These are phyloP conservation scores for Trachythela sp. DNA, from an alignment of 64 coral and sea anemone species.

Conservation along the genomic window DNA sequence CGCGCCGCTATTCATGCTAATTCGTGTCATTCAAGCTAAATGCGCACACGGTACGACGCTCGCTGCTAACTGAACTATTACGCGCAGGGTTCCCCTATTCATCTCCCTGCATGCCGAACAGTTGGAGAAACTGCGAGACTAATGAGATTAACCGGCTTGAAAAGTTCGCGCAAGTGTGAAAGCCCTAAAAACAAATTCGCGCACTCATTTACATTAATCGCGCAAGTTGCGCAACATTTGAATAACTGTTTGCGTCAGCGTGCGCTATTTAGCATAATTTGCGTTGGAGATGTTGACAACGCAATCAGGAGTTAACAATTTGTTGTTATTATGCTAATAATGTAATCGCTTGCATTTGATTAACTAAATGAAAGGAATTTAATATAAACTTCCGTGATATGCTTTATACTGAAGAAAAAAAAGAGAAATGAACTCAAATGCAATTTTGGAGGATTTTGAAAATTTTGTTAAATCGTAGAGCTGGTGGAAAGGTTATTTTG, in stretches of 20 bases:
- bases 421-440: not conserved
- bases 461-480: not conserved
- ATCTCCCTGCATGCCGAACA: not conserved
- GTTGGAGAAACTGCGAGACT: not conserved
- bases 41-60: not conserved
- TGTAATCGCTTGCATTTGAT: not conserved
- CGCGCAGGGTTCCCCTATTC: not conserved
- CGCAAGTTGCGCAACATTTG: not conserved
- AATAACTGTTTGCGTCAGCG: not conserved
- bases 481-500: not conserved
- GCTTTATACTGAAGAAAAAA: not conserved
- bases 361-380: constrained; percentile 7
- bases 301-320: constrained; percentile 16
- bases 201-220: not conserved
- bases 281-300: not conserved
- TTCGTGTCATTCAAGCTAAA: constrained; percentile 20
- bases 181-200: not conserved
- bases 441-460: not conserved
- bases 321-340: not conserved
- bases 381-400: not conserved
- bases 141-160: not conserved
- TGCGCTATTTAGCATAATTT: not conserved
- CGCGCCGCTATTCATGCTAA: not conserved
- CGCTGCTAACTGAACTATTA: not conserved
- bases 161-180: not conserved